phyloP scores from a whole-genome alignment of 2,797 vertebrate species.

The Pseudochaenichthys georgianus region DNA sequence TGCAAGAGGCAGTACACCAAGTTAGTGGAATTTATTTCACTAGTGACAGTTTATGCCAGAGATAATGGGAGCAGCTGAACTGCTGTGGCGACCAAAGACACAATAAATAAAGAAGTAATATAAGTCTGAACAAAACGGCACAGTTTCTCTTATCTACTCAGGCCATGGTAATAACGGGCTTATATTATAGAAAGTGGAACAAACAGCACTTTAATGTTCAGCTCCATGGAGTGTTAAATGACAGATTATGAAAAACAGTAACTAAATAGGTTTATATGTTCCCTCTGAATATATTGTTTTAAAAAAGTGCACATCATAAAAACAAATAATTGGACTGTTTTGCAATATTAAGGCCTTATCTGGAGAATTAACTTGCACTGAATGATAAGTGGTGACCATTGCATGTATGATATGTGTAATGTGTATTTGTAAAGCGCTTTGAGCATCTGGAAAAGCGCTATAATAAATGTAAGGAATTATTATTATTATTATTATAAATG shows the following conservation, averaged over 20 bases:
- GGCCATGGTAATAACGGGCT: background rate
- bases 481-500: background rate
- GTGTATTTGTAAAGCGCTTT: too few relatives aligned
- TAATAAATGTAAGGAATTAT: too few relatives aligned
- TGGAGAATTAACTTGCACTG: conserved; percentile 1
- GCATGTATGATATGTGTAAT: too few relatives aligned
- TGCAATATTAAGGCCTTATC: background rate
- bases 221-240: background rate
- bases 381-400: background rate
- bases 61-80: conserved; percentile 1
- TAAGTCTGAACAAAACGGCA: background rate
- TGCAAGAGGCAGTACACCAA: background rate
- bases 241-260: background rate
- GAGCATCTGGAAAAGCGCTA: too few relatives aligned
- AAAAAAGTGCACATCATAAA: background rate
- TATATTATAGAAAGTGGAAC: background rate
- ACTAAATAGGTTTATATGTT: background rate
- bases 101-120: background rate
- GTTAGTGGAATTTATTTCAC: background rate
- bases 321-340: background rate
- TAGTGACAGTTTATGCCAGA: background rate
- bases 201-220: background rate
- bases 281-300: background rate
- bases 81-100: background rate
- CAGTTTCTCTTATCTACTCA: background rate